phyloP scores from a whole-genome alignment of 2,888 invertebrate genomes.

The Amphipyra berbera region DNA sequence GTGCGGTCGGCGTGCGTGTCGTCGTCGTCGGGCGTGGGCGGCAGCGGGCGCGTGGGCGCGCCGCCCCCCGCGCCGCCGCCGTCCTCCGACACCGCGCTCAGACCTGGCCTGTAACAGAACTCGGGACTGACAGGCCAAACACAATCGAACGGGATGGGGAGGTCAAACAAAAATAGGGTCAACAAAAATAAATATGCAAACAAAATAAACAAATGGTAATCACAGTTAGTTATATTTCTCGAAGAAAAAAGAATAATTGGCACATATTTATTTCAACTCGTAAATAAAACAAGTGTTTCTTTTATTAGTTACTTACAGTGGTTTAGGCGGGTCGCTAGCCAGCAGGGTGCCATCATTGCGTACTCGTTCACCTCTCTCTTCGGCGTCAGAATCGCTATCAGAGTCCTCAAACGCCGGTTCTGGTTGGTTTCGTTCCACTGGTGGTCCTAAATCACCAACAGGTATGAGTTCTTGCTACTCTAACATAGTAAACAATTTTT shows the following conservation, averaged over 20 bases:
- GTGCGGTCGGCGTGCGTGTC: conserved; percentile 95
- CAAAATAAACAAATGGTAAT: conserved; percentile 51
- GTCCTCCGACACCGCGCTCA: conserved; percentile 82
- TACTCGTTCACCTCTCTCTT: conserved; percentile 94
- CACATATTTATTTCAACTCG: background rate
- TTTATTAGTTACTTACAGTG: conserved; percentile 93
- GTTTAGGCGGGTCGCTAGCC: conserved; percentile 98
- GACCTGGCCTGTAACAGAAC: conserved; percentile 94
- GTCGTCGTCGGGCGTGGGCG: conserved; percentile 98
- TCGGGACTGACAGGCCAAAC: conserved; percentile 92
- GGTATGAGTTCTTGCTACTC: background rate
- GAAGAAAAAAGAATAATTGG: conserved; percentile 2
- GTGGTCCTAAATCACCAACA: conserved; percentile 74
- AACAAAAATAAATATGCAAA: conserved; percentile 63
- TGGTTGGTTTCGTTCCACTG: conserved; percentile 89
- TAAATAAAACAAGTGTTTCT: background rate
- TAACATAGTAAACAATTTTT: background rate
- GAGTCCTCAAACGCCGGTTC: conserved; percentile 93
- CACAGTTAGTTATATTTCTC: conserved; percentile 39
- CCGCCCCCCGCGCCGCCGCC: conserved; percentile 87
- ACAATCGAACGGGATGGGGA: conserved; percentile 64
- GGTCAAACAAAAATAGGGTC: conserved; percentile 56
- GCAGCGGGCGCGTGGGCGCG: conserved; percentile 97
- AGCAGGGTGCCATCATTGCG: conserved; percentile 98
- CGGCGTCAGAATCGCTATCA: conserved; percentile 95